Evolutionary conservation across 2,797 vertebrate genomes (phyloP).

Genomic region (Lycodopsis pacificus): DNA sequence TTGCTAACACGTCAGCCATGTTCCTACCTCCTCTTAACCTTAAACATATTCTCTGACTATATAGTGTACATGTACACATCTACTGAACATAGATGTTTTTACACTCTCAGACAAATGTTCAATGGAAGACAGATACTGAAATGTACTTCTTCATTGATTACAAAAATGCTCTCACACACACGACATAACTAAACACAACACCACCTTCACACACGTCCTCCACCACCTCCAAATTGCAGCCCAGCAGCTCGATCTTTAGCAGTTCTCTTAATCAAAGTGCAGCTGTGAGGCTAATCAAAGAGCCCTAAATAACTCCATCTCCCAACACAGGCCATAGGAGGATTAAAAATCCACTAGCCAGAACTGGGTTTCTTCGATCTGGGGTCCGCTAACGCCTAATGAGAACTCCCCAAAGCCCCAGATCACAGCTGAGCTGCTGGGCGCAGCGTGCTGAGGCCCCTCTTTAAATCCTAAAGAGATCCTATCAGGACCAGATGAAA

Average conservation of each 20-base stretch:
- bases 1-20: background rate
- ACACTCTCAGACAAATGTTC: background rate
- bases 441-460: constrained; percentile 85
- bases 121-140: background rate
- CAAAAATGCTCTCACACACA: constrained; percentile 20
- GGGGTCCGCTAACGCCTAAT: constrained; percentile 88
- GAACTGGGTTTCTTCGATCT: constrained; percentile 96
- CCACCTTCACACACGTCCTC: constrained; percentile 63
- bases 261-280: constrained; percentile 97
- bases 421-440: constrained; percentile 93
- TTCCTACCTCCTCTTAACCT: background rate
- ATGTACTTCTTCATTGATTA: background rate
- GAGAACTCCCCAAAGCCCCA: constrained; percentile 96
- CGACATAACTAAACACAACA: constrained; percentile 30
- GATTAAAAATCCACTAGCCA: constrained; percentile 99
- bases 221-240: constrained; percentile 87
- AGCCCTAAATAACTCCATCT: constrained; percentile 97
- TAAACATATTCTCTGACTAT: background rate
- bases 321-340: constrained; percentile 93
- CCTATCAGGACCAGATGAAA: constrained; percentile 97
- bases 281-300: constrained; percentile 97
- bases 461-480: constrained; percentile 99
- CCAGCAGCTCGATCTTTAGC: constrained; percentile 87
- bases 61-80: constrained; percentile 72
- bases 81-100: background rate